Percentiles rank a stretch among this genome's conserved stretches.
phyloP scores from a whole-genome alignment of 2,888 invertebrate genomes.

The Halictus ligatus region DNA sequence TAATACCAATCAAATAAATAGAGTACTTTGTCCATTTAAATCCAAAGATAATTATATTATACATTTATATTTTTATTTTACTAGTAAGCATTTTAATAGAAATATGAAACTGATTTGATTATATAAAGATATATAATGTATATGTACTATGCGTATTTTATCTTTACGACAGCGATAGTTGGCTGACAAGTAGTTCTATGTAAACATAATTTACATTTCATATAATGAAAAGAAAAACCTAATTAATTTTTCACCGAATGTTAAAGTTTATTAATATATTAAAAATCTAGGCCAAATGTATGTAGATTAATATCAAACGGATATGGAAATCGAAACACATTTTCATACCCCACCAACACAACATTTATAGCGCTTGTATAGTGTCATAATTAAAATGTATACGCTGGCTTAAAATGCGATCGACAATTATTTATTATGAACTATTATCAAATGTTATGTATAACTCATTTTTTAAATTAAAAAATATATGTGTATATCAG shows the following conservation, averaged over 20 bases:
- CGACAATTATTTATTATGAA: constrained; percentile 43
- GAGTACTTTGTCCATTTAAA: constrained; percentile 46
- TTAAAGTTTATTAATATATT: constrained; percentile 7
- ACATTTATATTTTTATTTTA: constrained; percentile 38
- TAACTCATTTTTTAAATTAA: constrained; percentile 44
- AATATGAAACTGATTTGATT: constrained; percentile 18
- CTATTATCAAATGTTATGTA: constrained; percentile 37
- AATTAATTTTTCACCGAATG: constrained; percentile 20
- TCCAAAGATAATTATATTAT: constrained; percentile 35
- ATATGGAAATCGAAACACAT: constrained; percentile 34
- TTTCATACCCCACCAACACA: constrained; percentile 20
- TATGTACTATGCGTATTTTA: constrained; percentile 33
- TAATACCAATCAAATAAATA: constrained; percentile 55
- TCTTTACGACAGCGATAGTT: constrained; percentile 15
- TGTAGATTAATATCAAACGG: constrained; percentile 34
- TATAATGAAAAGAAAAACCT: constrained; percentile 29
- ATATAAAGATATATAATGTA: constrained; percentile 31
- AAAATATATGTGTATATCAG: constrained; percentile 57
- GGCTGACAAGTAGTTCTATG: constrained; percentile 11
- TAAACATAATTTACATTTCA: constrained; percentile 23
- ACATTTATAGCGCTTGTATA: constrained; percentile 59
- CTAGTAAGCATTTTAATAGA: constrained; percentile 26
- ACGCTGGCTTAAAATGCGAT: constrained; percentile 55
- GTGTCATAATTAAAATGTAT: constrained; percentile 62
- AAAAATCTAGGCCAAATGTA: constrained; percentile 14